Base-by-base conservation (phyloP, 2,888 invertebrate species). In the Lissonota sp. region DNA sequence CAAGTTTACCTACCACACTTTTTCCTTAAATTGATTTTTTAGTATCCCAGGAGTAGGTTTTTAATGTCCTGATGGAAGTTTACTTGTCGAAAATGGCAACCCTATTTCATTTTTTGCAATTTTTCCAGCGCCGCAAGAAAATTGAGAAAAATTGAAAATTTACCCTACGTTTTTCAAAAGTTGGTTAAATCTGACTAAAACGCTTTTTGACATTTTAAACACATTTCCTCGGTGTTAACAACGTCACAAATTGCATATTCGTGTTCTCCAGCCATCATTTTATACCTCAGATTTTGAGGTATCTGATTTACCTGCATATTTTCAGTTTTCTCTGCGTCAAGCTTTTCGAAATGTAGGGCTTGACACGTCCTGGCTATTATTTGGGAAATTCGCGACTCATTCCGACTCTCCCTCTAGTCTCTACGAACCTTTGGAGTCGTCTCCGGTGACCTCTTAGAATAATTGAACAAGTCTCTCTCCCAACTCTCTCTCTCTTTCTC, bases 391-490 rank as follows among this genome's bases (percentile, higher is more conserved):
- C 62, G 53, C 71, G 75, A 71, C 67, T 72, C 67, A 80, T 80
- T 67, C 80, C 8, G 26, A 46, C 8, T 44, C 37, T 40, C 57
- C 5, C 57, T 42, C 58, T 8, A n/a, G 10, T 8, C 6, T 14
- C 37, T 12, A 16, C 40, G 1, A 40, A 46, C 26, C 46, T 64
- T 64, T 39, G 49, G 51, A 58, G 57, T 53, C 57, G 57, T 67
- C 62, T 76, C 67, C 40, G 42, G 76, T 76, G 80, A 76, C 80
- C 80, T 49, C 60, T 72, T 42, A 71, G 76, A 80, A 80, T 80
- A 80, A 80, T 80, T 80, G 75, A 80, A 75, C 60, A 67, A 62
- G 75, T 76, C 80, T 60, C 51, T 62, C 62, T 51, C 53, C 14
- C 71, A 49, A 40, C 51, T 42, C 42, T 14, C 42, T 37, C 60